Evolutionary conservation across 1,140 invertebrate genomes (phyloP).

Genomic region (Kradibia gibbosae): DNA sequence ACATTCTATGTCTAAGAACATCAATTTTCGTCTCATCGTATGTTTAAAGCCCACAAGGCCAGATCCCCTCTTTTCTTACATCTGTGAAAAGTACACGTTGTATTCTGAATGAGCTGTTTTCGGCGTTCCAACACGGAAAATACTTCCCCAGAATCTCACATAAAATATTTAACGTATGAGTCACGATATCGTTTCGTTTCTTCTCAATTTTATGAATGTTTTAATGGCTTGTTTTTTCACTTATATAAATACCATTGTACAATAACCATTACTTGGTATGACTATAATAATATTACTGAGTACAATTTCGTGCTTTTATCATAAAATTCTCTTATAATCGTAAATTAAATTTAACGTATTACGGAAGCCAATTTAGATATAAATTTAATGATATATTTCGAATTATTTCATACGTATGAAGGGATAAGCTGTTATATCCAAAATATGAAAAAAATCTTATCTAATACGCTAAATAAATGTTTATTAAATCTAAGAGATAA

Average conservation of each 20-base stretch:
- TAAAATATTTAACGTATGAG: constrained; percentile 7
- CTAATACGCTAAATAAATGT: neutral
- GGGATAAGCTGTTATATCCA: neutral
- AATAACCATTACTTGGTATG: neutral
- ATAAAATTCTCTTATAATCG: neutral
- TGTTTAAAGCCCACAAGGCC: neutral
- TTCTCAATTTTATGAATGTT: neutral
- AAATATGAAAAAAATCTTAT: neutral
- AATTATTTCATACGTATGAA: neutral
- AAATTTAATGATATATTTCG: neutral
- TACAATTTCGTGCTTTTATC: neutral
- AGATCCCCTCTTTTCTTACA: neutral
- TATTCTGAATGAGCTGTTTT: constrained; percentile 1
- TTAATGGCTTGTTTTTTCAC: neutral
- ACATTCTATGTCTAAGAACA: neutral
- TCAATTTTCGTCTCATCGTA: neutral
- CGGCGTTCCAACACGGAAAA: neutral
- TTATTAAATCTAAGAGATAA: neutral
- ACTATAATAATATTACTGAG: neutral
- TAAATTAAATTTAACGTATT: neutral
- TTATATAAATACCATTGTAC: neutral
- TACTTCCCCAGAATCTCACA: neutral
- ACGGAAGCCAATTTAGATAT: neutral
- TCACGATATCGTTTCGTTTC: neutral
- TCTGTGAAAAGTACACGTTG: neutral